phyloP scores from a whole-genome alignment of 2,888 invertebrate species.

The Thelaira solivaga region DNA sequence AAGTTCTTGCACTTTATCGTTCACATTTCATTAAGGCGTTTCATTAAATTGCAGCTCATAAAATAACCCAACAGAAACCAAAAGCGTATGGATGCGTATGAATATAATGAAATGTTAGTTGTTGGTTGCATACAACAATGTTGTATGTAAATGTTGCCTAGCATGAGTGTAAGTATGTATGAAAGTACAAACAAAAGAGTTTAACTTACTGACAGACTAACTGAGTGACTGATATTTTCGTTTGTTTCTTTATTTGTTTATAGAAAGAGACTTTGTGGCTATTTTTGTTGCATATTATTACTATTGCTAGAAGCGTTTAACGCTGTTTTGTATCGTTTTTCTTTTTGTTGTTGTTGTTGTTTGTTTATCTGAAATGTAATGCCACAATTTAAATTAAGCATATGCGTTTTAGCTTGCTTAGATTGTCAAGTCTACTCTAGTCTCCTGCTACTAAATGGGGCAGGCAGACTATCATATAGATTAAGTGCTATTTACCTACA shows the following conservation, averaged over 20 bases:
- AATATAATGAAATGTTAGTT: too few relatives aligned
- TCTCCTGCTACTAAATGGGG: too few relatives aligned
- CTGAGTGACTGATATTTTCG: constrained; percentile 25
- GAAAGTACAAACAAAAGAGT: neutral
- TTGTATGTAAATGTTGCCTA: constrained; percentile 8
- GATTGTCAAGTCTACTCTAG: neutral
- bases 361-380: constrained; percentile 22
- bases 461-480: too few relatives aligned
- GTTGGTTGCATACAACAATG: neutral
- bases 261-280: neutral
- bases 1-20: constrained; percentile 16
- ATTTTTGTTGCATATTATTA: constrained; percentile 24
- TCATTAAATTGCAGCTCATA: neutral
- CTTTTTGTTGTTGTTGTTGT: too few relatives aligned
- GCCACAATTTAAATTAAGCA: constrained; percentile 43
- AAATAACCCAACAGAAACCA: neutral
- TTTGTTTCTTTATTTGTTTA: too few relatives aligned
- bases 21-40: constrained; percentile 10
- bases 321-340: constrained; percentile 21
- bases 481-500: too few relatives aligned
- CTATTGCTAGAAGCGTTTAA: constrained; percentile 39
- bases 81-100: neutral
- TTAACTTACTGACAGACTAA: neutral
- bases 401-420: neutral
- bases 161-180: too few relatives aligned